A percentile compares a stretch with the other conserved stretches of the same genome.
phyloP scores from a whole-genome alignment of 2,113 vertebrate genomes.

The Ceyx margarethae region DNA sequence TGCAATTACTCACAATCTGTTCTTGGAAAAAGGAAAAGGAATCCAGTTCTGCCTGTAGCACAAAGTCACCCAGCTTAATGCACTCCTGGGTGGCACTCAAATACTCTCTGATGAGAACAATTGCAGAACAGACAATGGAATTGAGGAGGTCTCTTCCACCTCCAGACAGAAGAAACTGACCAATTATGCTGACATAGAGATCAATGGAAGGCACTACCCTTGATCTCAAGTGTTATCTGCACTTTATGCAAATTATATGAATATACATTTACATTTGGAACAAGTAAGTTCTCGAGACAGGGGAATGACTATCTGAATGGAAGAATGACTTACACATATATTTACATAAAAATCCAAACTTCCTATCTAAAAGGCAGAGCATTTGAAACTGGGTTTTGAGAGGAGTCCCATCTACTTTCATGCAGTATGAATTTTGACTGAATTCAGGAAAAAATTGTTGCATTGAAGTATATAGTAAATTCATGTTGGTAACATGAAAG shows the following conservation, averaged over 20 bases:
- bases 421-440: not conserved
- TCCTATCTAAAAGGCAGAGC: not conserved
- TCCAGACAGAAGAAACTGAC: not conserved
- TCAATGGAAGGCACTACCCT: not conserved
- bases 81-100: not conserved
- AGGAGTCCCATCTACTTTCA: not conserved
- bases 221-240: not conserved
- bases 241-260: not conserved
- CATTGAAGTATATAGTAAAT: not conserved
- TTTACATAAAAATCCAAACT: not conserved
- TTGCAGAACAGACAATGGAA: accelerated
- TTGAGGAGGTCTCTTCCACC: not conserved
- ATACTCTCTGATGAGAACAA: not conserved
- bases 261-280: not conserved
- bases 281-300: not conserved
- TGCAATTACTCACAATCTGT: not conserved
- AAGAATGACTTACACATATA: not conserved
- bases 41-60: not conserved
- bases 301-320: not conserved
- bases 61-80: not conserved
- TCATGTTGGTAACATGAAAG: not conserved
- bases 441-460: not conserved
- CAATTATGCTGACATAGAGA: accelerated
- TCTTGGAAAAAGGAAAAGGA: not conserved
- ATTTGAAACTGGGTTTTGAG: not conserved